phyloP scores from a whole-genome alignment of 2,797 vertebrate species.

The Cirrhinus mrigala region DNA sequence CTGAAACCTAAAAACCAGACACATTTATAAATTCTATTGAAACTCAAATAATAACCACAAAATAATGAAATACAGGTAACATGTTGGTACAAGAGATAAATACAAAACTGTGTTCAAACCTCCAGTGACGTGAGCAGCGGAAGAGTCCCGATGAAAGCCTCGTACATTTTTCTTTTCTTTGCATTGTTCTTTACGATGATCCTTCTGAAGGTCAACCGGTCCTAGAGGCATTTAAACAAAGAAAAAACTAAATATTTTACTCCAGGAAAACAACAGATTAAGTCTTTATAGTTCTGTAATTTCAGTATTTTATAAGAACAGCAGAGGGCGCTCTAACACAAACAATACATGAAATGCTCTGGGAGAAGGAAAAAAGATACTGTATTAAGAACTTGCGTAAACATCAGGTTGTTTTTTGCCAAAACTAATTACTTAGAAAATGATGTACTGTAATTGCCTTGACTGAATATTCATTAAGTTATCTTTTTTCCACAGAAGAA shows the following conservation, averaged over 20 bases:
- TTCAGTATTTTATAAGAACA: not conserved
- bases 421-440: not conserved
- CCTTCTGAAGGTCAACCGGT: slow-evolving; percentile 97
- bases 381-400: not conserved
- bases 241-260: not conserved
- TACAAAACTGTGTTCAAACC: slow-evolving; percentile 75
- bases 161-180: slow-evolving; percentile 97
- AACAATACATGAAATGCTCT: not conserved
- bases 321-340: slow-evolving; percentile 35
- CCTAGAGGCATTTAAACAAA: slow-evolving; percentile 74
- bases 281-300: not conserved
- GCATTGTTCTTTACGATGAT: slow-evolving; percentile 99
- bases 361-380: not conserved
- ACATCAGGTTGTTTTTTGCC: not conserved
- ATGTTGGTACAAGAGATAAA: not conserved
- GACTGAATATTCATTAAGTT: not conserved
- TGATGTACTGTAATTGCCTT: not conserved
- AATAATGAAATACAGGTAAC: not conserved
- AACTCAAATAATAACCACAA: not conserved
- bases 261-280: not conserved
- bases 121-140: slow-evolving; percentile 98
- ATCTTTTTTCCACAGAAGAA: not conserved
- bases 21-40: not conserved
- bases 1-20: slow-evolving; percentile 83
- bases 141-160: slow-evolving; percentile 96